Conservation (phyloP, 2,888 invertebrate genomes). For the Agriopis leucophaearia region DNA sequence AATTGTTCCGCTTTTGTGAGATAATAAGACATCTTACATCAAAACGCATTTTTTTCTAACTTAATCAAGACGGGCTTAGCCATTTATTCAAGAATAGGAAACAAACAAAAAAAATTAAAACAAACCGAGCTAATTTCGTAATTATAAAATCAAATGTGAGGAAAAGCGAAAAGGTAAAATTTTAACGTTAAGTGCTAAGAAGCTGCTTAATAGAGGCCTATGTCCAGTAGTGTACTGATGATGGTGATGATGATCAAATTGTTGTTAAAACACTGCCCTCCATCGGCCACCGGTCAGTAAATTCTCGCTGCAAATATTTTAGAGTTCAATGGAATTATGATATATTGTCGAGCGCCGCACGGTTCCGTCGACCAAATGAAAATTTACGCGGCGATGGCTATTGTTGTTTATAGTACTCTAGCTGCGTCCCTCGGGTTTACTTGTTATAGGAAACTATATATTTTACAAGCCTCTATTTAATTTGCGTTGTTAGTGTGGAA, state of each 20-base stretch:
- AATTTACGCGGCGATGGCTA: constrained; percentile 68
- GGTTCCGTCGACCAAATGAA: constrained; percentile 63
- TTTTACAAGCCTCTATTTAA: too few relatives aligned
- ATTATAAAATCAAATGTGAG: too few relatives aligned
- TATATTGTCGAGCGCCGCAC: constrained; percentile 58
- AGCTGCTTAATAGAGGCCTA: neutral
- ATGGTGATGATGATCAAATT: neutral
- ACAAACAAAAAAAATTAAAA: too few relatives aligned
- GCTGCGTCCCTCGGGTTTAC: neutral
- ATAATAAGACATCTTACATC: too few relatives aligned
- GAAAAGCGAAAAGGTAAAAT: too few relatives aligned
- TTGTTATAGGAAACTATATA: neutral
- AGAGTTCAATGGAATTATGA: constrained; percentile 78
- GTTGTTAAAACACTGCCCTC: constrained; percentile 20
- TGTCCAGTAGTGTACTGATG: neutral
- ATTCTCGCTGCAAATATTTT: constrained; percentile 66
- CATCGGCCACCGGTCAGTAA: constrained; percentile 45
- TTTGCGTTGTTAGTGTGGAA: too few relatives aligned
- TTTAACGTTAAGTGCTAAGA: too few relatives aligned
- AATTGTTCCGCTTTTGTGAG: too few relatives aligned
- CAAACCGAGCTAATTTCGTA: too few relatives aligned
- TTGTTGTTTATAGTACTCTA: constrained; percentile 53
- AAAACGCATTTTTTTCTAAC: too few relatives aligned
- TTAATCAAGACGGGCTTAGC: too few relatives aligned
- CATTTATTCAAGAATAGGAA: too few relatives aligned